Conservation (phyloP, 2,888 invertebrate species). For the Drosophila rellima region DNA sequence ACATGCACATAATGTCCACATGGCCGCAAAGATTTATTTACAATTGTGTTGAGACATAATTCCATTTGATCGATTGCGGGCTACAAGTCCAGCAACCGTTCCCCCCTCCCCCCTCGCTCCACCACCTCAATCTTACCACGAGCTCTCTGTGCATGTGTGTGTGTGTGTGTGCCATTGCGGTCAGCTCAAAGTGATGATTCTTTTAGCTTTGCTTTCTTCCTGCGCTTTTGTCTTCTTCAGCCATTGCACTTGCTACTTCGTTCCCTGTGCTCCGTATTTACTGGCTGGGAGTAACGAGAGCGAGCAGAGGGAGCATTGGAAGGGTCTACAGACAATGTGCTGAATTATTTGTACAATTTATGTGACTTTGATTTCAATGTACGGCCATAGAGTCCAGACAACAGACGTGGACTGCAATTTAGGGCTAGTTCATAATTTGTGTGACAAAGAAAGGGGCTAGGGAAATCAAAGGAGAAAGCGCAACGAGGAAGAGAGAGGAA, state of each 20-base stretch:
- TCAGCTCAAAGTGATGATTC: constrained; percentile 77
- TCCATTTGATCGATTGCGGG: constrained; percentile 77
- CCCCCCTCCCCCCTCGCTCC: neutral
- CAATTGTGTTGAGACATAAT: constrained; percentile 82
- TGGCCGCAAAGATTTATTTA: constrained; percentile 81
- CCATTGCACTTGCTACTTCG: constrained; percentile 49
- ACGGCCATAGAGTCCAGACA: constrained; percentile 35
- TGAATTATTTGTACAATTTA: constrained; percentile 78
- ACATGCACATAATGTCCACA: constrained; percentile 78
- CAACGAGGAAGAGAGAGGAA: neutral
- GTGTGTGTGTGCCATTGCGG: constrained; percentile 51
- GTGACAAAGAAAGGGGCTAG: constrained; percentile 1
- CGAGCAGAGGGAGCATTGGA: neutral
- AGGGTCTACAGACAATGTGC: constrained; percentile 30
- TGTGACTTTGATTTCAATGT: constrained; percentile 77
- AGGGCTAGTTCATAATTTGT: constrained; percentile 72
- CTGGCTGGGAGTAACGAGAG: constrained; percentile 23
- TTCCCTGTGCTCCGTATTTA: constrained; percentile 33
- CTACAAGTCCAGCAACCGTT: constrained; percentile 19
- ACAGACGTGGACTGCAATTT: constrained; percentile 53
- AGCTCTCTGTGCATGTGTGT: constrained; percentile 7
- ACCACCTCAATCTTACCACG: neutral
- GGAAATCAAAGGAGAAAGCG: no score
- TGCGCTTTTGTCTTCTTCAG: constrained; percentile 35
- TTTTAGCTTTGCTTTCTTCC: constrained; percentile 52